Evolutionary conservation across 1,140 invertebrate genomes (phyloP).

Genomic region (Pomacea maculata): DNA sequence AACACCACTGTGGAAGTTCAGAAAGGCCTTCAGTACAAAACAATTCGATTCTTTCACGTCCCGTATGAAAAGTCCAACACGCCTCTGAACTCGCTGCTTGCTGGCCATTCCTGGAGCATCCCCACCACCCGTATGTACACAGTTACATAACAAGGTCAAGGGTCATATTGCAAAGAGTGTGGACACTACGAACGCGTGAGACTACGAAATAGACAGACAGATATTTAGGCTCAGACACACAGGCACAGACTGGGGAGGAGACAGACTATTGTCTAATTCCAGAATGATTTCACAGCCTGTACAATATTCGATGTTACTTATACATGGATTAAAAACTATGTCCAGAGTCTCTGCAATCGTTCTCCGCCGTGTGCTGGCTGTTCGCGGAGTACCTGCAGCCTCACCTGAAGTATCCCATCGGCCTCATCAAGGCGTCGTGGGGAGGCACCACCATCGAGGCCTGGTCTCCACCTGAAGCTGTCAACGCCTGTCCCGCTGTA

Average conservation of each 20-base stretch:
- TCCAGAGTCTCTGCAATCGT: constrained; percentile 21
- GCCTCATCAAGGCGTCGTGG: constrained; percentile 48
- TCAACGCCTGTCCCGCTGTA: constrained; percentile 22
- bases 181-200: too few relatives aligned
- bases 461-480: constrained; percentile 52
- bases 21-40: constrained; percentile 4
- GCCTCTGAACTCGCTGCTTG: not conserved
- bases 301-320: too few relatives aligned
- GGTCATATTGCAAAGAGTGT: too few relatives aligned
- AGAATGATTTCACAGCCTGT: too few relatives aligned
- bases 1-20: constrained; percentile 12
- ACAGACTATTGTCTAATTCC: too few relatives aligned
- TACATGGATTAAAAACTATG: too few relatives aligned
- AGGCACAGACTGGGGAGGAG: too few relatives aligned
- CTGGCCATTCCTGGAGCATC: constrained; percentile 4
- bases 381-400: constrained; percentile 46
- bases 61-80: constrained; percentile 14
- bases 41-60: constrained; percentile 16
- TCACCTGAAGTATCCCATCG: constrained; percentile 48
- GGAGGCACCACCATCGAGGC: constrained; percentile 54
- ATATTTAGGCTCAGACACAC: too few relatives aligned
- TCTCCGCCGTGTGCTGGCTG: constrained; percentile 55
- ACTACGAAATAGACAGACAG: too few relatives aligned
- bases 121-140: not conserved
- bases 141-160: not conserved